Base-by-base conservation (phyloP, 2,113 vertebrate genomes). In the Hypomesus transpacificus region DNA sequence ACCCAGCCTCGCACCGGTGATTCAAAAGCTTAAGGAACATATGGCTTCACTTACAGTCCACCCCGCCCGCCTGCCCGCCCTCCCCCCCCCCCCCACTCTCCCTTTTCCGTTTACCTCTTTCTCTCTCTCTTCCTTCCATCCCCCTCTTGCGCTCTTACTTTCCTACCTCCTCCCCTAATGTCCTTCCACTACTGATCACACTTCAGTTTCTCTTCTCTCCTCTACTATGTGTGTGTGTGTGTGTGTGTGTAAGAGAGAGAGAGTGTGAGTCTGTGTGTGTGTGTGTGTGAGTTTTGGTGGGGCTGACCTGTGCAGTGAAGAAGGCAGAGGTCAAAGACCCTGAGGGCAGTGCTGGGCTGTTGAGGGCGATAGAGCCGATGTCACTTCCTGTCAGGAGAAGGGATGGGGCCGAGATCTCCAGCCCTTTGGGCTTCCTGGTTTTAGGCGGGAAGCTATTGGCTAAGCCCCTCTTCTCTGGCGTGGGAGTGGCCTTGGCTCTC, bases 271-370 rank as follows among this genome's bases (percentile, higher is more conserved):
- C 46, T 56, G 66, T 56, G 7, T 68, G 20, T 50, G n/a, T 70
- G 56, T 53, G 17, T 31, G 14, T 50, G 62, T 39, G 66, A 57
- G 66, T 52, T 46, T 52, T 21, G 26, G 18, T 58, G 17, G 52
- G 20, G n/a, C 87, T 90, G 85, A 96, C 95, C 94, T 96, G 95
- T 74, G 95, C 94, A 1, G 94, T 95, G 86, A 96, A 96, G 85
- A 96, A 96, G 81, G 94, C 94, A 74, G 94, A 94, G 75, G 94
- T 96, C 75, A 95, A 88, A 70, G 95, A 96, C 70, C 94, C 94
- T 0, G 95, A 96, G 67, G 95, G 95, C 74, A 96, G 93, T 0
- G 95, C 94, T 0, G 95, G 95, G 84, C 95, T 96, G 87, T 94
- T 96, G 76, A 96, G 94, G 71, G 95, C 95, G 2, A 96, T 95